phyloP scores from a whole-genome alignment of 2,888 invertebrate species.

The Sphaeridia pumilis region DNA sequence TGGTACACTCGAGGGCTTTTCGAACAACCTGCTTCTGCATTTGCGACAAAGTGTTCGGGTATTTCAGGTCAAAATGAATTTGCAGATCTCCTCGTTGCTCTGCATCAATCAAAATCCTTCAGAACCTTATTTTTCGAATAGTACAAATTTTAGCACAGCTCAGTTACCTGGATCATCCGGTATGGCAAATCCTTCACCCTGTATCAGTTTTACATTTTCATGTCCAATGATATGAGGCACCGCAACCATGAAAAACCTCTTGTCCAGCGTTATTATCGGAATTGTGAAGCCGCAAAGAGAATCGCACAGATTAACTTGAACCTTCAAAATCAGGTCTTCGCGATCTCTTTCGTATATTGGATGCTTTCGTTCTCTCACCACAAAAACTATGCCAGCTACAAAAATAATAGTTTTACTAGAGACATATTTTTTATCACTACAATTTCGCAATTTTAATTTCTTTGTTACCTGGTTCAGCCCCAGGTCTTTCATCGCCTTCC shows the following conservation, averaged over 20 bases:
- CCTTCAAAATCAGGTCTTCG: slow-evolving; percentile 53
- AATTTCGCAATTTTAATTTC: not conserved
- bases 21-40: slow-evolving; percentile 40
- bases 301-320: slow-evolving; percentile 53
- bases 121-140: not conserved
- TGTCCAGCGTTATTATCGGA: slow-evolving; percentile 56
- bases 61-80: slow-evolving; percentile 53
- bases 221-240: slow-evolving; percentile 44
- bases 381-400: slow-evolving; percentile 37
- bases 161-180: slow-evolving; percentile 48
- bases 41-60: slow-evolving; percentile 47
- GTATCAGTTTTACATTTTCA: slow-evolving; percentile 55
- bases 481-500: slow-evolving; percentile 67
- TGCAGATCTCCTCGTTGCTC: slow-evolving; percentile 52
- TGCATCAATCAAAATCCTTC: not conserved
- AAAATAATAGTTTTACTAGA: too few relatives aligned
- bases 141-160: not conserved
- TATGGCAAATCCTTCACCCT: slow-evolving; percentile 61
- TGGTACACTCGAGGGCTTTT: slow-evolving; percentile 29
- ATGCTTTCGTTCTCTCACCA: slow-evolving; percentile 36
- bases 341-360: slow-evolving; percentile 54
- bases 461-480: slow-evolving; percentile 49
- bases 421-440: not conserved
- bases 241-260: slow-evolving; percentile 53
- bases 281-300: slow-evolving; percentile 59